phyloP scores from a whole-genome alignment of 2,113 vertebrate species.

The Lepus timidus region DNA sequence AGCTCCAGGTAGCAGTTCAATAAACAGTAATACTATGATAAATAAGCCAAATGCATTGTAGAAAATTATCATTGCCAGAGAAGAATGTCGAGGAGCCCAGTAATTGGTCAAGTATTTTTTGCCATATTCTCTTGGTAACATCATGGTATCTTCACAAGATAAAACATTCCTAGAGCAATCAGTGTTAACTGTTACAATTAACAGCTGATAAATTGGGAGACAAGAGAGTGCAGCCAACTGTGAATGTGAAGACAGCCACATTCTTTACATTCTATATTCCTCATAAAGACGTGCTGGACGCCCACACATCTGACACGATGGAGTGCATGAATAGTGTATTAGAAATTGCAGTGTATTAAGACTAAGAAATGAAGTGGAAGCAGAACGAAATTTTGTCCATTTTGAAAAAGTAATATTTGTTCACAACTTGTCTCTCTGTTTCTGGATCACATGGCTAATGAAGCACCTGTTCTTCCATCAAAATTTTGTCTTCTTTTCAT shows the following conservation, averaged over 20 bases:
- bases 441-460: slow-evolving; percentile 43
- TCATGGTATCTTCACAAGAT: slow-evolving; percentile 71
- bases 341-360: slow-evolving; percentile 80
- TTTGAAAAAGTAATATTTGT: slow-evolving; percentile 78
- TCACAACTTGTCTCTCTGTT: slow-evolving; percentile 51
- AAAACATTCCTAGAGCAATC: slow-evolving; percentile 75
- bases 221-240: slow-evolving; percentile 82
- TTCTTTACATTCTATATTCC: slow-evolving; percentile 84
- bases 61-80: slow-evolving; percentile 63
- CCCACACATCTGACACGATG: slow-evolving; percentile 85
- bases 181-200: slow-evolving; percentile 82
- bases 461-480: slow-evolving; percentile 34
- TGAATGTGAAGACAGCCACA: slow-evolving; percentile 78
- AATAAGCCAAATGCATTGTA: slow-evolving; percentile 79
- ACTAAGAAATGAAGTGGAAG: slow-evolving; percentile 78
- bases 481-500: slow-evolving; percentile 46
- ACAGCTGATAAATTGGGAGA: slow-evolving; percentile 84
- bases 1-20: slow-evolving; percentile 72
- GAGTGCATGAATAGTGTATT: slow-evolving; percentile 78
- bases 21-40: slow-evolving; percentile 66
- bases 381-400: slow-evolving; percentile 75
- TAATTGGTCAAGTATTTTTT: slow-evolving; percentile 73
- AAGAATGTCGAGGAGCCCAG: slow-evolving; percentile 36
- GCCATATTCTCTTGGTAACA: slow-evolving; percentile 65
- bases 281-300: slow-evolving; percentile 76